Evolutionary conservation across 2,888 invertebrate species (phyloP).

Genomic region (Platycnemis pennipes): DNA sequence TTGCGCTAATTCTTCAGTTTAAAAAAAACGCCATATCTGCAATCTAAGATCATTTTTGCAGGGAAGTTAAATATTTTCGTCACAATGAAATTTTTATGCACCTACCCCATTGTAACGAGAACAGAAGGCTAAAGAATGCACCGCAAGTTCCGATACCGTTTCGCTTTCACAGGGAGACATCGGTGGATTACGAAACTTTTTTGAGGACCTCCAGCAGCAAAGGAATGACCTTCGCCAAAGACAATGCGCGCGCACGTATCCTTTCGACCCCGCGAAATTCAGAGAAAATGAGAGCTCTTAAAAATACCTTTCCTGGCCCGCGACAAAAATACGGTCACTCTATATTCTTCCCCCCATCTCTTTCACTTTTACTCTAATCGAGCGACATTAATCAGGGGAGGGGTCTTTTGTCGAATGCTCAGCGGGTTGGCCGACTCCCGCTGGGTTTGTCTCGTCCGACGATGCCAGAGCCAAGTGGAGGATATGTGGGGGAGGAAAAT

Average conservation of each 20-base stretch:
- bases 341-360: no score
- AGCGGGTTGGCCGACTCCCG: background rate
- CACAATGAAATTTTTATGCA: no score
- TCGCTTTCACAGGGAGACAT: no score
- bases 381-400: background rate
- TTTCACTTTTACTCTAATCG: background rate
- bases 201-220: no score
- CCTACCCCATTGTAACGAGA: no score
- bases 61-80: no score
- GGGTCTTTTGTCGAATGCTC: background rate
- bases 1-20: no score
- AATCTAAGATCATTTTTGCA: no score
- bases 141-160: no score
- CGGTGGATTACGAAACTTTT: no score
- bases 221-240: background rate
- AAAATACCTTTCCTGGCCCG: background rate
- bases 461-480: background rate
- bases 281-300: background rate
- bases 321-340: background rate
- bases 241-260: background rate
- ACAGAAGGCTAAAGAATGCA: no score
- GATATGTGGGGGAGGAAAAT: background rate
- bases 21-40: no score
- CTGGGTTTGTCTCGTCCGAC: background rate
- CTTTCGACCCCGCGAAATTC: background rate